Evolutionary conservation across 1,140 invertebrate genomes (phyloP).

Genomic region (Aphelenchoides avenae): DNA sequence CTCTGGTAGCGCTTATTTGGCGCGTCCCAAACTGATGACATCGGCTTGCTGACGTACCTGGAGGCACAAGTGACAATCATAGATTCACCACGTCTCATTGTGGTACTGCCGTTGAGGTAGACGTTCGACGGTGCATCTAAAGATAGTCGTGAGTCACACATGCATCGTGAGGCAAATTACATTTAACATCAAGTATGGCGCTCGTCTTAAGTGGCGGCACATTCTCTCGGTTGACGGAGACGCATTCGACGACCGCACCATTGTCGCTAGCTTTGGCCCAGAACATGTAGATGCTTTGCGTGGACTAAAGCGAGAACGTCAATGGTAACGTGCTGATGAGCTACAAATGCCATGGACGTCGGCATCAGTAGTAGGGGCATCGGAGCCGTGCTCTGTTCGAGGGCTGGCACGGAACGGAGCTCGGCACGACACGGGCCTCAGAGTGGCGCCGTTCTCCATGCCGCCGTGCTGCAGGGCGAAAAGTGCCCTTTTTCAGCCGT

Average conservation of each 20-base stretch:
- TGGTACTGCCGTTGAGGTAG: conserved; percentile 35
- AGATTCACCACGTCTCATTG: conserved; percentile 39
- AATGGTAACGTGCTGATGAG: conserved; percentile 1
- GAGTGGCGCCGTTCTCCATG: too few relatives aligned
- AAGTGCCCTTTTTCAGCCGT: too few relatives aligned
- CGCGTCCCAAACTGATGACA: too few relatives aligned
- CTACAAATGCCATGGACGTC: neutral
- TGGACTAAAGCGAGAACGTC: conserved; percentile 66
- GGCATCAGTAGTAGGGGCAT: too few relatives aligned
- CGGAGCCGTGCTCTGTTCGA: too few relatives aligned
- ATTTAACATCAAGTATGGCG: conserved; percentile 80
- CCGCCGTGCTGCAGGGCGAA: too few relatives aligned
- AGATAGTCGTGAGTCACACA: conserved; percentile 19
- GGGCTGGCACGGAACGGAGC: too few relatives aligned
- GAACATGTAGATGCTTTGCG: conserved; percentile 81
- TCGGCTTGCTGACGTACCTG: conserved; percentile 7
- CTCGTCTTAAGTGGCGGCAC: conserved; percentile 72
- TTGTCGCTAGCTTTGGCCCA: conserved; percentile 81
- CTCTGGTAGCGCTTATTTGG: too few relatives aligned
- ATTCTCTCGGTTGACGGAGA: conserved; percentile 84
- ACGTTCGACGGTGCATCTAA: conserved; percentile 38
- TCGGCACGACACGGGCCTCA: too few relatives aligned
- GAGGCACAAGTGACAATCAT: conserved; percentile 36
- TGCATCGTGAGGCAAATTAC: conserved; percentile 67
- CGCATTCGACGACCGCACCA: conserved; percentile 83